These are phyloP conservation scores for Toxonevra muliebris DNA, from an alignment of 2,888 invertebrate species.

Conservation along the genomic window DNA sequence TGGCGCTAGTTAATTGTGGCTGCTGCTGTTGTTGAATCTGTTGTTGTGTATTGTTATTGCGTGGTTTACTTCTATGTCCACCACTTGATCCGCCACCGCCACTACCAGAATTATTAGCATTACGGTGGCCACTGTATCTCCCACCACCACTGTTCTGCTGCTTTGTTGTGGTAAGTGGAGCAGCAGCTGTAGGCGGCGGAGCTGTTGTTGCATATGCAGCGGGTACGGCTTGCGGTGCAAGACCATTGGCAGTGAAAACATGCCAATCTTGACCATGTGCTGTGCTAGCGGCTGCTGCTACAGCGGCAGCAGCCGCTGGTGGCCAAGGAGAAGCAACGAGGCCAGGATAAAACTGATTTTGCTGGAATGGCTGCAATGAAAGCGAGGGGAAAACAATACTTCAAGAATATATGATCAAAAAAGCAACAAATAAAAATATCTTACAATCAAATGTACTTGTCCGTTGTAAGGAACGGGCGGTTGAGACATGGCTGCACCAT, in stretches of 20 bases:
- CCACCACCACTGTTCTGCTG: conserved; percentile 48
- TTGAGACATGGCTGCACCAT: conserved; percentile 66
- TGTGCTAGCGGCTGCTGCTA: conserved; percentile 63
- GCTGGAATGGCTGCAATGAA: conserved; percentile 68
- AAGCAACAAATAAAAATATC: conserved; percentile 44
- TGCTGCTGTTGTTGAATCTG: conserved; percentile 47
- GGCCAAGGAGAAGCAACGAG: conserved; percentile 69
- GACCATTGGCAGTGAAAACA: conserved; percentile 78
- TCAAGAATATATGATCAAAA: not conserved
- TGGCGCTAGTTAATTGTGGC: conserved; percentile 43
- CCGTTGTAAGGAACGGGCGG: conserved; percentile 69
- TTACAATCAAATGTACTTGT: conserved; percentile 73
- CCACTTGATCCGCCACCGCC: conserved; percentile 51
- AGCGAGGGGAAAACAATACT: not conserved
- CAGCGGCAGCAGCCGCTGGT: conserved; percentile 61
- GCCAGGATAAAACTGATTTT: conserved; percentile 72
- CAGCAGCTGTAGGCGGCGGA: conserved; percentile 52
- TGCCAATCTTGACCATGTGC: conserved; percentile 70
- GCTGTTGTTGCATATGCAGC: conserved; percentile 54
- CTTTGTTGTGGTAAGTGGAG: conserved; percentile 50
- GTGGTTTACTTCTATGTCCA: conserved; percentile 58
- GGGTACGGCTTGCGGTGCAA: conserved; percentile 73
- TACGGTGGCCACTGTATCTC: conserved; percentile 59
- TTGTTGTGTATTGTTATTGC: conserved; percentile 50
- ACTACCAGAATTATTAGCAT: conserved; percentile 51